These are phyloP conservation scores for Idaea straminata DNA, from an alignment of 2,888 invertebrate species.

Conservation along the genomic window DNA sequence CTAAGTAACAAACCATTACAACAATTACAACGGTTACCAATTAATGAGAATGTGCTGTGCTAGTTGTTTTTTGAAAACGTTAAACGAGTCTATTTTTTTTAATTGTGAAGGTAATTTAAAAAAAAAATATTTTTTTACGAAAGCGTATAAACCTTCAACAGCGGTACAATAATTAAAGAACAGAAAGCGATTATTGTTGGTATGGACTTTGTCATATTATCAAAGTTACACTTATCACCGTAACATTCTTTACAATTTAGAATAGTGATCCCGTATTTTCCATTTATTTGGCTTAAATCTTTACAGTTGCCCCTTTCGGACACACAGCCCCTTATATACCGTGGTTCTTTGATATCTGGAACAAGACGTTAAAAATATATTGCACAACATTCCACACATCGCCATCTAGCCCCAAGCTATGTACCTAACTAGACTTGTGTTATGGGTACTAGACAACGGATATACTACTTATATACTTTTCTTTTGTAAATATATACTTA, in stretches of 20 bases:
- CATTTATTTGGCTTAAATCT: constrained; percentile 44
- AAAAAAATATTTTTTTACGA: constrained; percentile 20
- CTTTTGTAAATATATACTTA: too few relatives aligned
- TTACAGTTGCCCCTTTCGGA: constrained; percentile 57
- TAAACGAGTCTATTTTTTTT: too few relatives aligned
- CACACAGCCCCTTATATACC: constrained; percentile 59
- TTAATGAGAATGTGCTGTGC: too few relatives aligned
- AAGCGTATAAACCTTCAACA: constrained; percentile 51
- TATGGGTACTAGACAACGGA: too few relatives aligned
- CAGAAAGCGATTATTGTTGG: constrained; percentile 45
- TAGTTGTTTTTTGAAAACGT: too few relatives aligned
- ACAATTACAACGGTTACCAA: too few relatives aligned
- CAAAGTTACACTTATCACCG: constrained; percentile 53
- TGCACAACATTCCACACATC: too few relatives aligned
- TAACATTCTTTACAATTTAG: constrained; percentile 55
- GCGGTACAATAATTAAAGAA: constrained; percentile 48
- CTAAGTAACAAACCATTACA: too few relatives aligned
- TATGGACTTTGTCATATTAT: constrained; percentile 40
- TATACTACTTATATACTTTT: too few relatives aligned
- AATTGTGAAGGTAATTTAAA: too few relatives aligned
- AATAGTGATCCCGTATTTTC: constrained; percentile 39
- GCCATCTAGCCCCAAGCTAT: too few relatives aligned
- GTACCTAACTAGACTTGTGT: too few relatives aligned
- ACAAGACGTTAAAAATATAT: constrained; percentile 12
- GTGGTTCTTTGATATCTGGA: constrained; percentile 51